Evolutionary conservation across 2,113 vertebrate species (phyloP).

Genomic region (Crotalus helleri): DNA sequence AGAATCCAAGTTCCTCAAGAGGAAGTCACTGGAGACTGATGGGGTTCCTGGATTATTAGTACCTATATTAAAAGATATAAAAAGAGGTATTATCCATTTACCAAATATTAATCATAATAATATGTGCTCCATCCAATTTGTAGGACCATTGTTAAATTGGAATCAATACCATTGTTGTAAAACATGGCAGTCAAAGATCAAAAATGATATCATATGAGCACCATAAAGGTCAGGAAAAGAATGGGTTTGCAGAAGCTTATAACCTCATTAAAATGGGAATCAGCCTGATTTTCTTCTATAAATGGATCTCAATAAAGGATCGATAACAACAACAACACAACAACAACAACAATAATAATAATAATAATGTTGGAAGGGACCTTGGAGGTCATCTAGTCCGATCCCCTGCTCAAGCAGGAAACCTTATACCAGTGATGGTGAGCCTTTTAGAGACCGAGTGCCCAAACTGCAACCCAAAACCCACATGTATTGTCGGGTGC

Average conservation of each 20-base stretch:
- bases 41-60: background rate
- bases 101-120: background rate
- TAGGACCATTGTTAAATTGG: background rate
- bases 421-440: no score
- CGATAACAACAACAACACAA: no score
- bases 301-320: background rate
- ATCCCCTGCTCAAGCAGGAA: no score
- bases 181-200: background rate
- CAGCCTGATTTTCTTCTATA: background rate
- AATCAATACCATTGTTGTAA: background rate
- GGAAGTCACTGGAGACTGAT: background rate
- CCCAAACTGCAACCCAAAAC: no score
- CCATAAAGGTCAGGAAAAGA: background rate
- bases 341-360: no score
- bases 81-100: background rate
- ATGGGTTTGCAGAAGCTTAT: background rate
- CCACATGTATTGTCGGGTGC: no score
- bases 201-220: background rate
- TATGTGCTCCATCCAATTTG: background rate
- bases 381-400: no score
- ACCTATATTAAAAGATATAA: background rate
- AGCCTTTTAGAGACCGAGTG: no score
- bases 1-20: background rate
- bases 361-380: no score
- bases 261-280: background rate